phyloP scores from a whole-genome alignment of 2,888 invertebrate species.

The Tubulanus polymorphus region DNA sequence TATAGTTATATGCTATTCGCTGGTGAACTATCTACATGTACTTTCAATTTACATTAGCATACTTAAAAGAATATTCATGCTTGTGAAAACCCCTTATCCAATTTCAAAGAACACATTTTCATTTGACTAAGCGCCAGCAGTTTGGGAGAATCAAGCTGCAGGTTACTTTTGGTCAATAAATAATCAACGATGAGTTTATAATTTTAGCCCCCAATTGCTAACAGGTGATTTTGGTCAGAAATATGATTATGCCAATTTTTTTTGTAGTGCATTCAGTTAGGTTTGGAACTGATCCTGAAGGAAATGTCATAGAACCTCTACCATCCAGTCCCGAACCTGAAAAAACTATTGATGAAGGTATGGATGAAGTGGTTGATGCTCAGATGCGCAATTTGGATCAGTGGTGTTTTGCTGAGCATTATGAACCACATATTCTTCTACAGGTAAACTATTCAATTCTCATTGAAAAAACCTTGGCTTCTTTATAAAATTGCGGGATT shows the following conservation, averaged over 20 bases:
- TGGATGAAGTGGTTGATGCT: conserved; percentile 40
- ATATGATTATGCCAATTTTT: background rate
- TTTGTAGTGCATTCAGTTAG: conserved; percentile 30
- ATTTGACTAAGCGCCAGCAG: too few species aligned
- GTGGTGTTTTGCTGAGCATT: conserved; percentile 52
- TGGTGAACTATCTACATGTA: too few species aligned
- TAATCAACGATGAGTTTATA: too few species aligned
- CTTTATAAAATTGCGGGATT: background rate
- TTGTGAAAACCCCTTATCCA: too few species aligned
- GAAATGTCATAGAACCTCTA: background rate
- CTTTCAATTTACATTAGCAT: too few species aligned
- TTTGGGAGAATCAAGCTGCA: too few species aligned
- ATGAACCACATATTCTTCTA: conserved; percentile 42
- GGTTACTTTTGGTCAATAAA: too few species aligned
- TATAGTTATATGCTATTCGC: too few species aligned
- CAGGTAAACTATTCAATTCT: conserved; percentile 32
- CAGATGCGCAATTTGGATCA: conserved; percentile 48
- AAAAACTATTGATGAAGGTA: conserved; percentile 34
- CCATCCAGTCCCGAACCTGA: conserved; percentile 16
- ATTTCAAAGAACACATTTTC: too few species aligned
- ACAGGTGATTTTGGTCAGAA: too few species aligned
- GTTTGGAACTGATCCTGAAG: conserved; percentile 32
- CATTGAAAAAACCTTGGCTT: background rate
- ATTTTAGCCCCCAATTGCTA: too few species aligned
- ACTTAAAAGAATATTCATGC: too few species aligned